Percentiles rank a stretch among this genome's conserved stretches.
These are phyloP conservation scores for Gadopsis bispinosus DNA, from an alignment of 2,797 vertebrate species.

Conservation along the genomic window DNA sequence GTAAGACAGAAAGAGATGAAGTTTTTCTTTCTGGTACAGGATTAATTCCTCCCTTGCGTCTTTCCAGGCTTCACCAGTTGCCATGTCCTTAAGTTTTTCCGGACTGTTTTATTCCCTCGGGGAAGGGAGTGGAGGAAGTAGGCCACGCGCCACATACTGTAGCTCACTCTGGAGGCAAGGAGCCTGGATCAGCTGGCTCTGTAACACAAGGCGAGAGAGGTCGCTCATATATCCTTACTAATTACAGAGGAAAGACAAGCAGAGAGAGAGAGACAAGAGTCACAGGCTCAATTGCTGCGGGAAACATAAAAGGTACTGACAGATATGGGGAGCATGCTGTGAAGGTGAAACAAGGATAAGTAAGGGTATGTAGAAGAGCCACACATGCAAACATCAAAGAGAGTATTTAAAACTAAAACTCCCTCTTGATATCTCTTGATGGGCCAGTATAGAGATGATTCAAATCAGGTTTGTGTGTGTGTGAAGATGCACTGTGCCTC, in stretches of 20 bases:
- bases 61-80: constrained; percentile 64
- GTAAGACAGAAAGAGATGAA: constrained; percentile 25
- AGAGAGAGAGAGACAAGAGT: constrained; percentile 15
- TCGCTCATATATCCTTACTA: constrained; percentile 64
- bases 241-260: constrained; percentile 65
- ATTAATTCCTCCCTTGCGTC: constrained; percentile 49
- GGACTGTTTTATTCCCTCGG: constrained; percentile 62
- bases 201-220: constrained; percentile 57
- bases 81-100: constrained; percentile 65
- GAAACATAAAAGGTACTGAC: constrained; percentile 29
- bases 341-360: constrained; percentile 46
- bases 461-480: neutral
- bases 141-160: constrained; percentile 68
- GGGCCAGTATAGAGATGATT: constrained; percentile 7
- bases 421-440: neutral
- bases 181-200: constrained; percentile 61
- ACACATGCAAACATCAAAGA: constrained; percentile 13
- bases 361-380: constrained; percentile 18
- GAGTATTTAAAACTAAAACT: constrained; percentile 4
- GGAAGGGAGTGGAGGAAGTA: constrained; percentile 70
- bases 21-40: constrained; percentile 31
- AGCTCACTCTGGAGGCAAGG: constrained; percentile 64
- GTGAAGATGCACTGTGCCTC: too few species aligned
- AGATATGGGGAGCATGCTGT: constrained; percentile 30
- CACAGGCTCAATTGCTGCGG: neutral